phyloP scores from a whole-genome alignment of 1,140 invertebrate genomes.

The Drosophila prosaltans region DNA sequence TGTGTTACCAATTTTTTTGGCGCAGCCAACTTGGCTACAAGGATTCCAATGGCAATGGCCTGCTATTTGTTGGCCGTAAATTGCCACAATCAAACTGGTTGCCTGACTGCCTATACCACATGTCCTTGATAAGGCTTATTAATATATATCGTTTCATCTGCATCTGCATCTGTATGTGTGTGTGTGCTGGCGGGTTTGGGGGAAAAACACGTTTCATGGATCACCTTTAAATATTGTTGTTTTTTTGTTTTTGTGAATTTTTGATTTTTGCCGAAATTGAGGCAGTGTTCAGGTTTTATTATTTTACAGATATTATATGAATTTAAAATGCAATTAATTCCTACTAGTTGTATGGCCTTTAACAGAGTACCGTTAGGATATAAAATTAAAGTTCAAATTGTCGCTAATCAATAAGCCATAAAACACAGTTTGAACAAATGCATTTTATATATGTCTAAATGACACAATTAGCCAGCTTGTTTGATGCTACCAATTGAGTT shows the following conservation, averaged over 20 bases:
- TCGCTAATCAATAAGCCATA: slow-evolving; percentile 2
- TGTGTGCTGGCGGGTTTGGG: slow-evolving; percentile 13
- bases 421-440: not conserved
- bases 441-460: not conserved
- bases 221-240: slow-evolving; percentile 33
- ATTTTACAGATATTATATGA: slow-evolving; percentile 40
- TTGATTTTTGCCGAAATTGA: slow-evolving; percentile 14
- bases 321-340: slow-evolving; percentile 46
- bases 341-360: slow-evolving; percentile 42
- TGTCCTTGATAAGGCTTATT: slow-evolving; percentile 76
- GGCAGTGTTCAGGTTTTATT: slow-evolving; percentile 29
- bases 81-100: slow-evolving; percentile 55
- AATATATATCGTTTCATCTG: slow-evolving; percentile 52
- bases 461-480: not conserved
- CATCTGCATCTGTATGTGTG: slow-evolving; percentile 10
- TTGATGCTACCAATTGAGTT: not conserved
- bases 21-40: slow-evolving; percentile 40
- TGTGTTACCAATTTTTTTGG: not conserved
- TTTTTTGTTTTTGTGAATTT: slow-evolving; percentile 8
- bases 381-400: slow-evolving; percentile 25
- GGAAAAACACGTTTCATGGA: slow-evolving; percentile 62
- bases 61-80: slow-evolving; percentile 56
- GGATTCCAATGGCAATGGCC: slow-evolving; percentile 79
- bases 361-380: slow-evolving; percentile 39
- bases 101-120: not conserved